A percentile compares a stretch with the other conserved stretches of the same genome.
phyloP scores from a whole-genome alignment of 2,797 vertebrate species.

The Catharus ustulatus region DNA sequence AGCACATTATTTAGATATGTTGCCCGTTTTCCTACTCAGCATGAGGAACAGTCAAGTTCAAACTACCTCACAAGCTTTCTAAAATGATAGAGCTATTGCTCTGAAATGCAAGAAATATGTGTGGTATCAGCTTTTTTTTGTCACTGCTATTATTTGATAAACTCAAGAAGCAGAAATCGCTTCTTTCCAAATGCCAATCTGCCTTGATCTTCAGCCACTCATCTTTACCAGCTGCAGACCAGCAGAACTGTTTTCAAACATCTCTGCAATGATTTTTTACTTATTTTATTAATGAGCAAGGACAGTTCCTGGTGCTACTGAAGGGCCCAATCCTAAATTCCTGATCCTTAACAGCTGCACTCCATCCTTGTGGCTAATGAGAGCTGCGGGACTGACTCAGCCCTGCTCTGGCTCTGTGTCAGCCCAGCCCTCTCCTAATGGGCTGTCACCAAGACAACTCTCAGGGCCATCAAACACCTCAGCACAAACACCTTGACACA shows the following conservation, averaged over 20 bases:
- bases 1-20: slow-evolving; percentile 6
- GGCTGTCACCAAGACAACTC: slow-evolving; percentile 42
- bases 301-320: neutral
- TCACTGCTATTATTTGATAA: neutral
- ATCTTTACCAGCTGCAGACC: neutral
- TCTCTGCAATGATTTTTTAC: neutral
- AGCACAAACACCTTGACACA: neutral
- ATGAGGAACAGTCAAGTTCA: neutral
- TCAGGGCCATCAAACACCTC: neutral
- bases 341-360: neutral
- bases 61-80: neutral
- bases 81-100: neutral
- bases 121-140: neutral
- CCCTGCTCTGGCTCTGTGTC: neutral
- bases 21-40: neutral
- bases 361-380: neutral
- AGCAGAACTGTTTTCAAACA: neutral
- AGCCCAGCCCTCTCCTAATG: neutral
- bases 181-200: neutral
- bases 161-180: neutral
- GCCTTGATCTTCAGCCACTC: neutral
- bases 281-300: neutral
- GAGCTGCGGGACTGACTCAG: neutral
- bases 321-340: neutral
- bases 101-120: neutral